Conservation (phyloP, 2,888 invertebrate species). For the Apotomis betuletana region DNA sequence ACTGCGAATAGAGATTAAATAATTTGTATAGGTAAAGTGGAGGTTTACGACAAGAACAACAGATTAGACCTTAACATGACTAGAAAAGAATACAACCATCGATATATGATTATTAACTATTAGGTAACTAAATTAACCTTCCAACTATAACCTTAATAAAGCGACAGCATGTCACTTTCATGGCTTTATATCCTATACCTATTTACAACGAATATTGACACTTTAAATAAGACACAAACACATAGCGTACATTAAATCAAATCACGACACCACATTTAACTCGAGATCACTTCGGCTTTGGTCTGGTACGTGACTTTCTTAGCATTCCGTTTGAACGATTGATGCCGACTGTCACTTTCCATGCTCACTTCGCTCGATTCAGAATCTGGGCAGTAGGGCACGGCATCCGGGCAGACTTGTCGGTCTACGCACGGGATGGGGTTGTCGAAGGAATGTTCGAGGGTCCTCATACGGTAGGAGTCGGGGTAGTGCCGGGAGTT, state of each 20-base stretch:
- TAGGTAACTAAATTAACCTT: slow-evolving; percentile 23
- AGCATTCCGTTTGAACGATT: slow-evolving; percentile 63
- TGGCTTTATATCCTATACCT: not conserved
- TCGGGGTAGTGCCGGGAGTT: slow-evolving; percentile 54
- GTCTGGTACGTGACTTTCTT: slow-evolving; percentile 76
- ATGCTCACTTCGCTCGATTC: slow-evolving; percentile 76
- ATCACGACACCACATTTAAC: slow-evolving; percentile 47
- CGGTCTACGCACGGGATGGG: slow-evolving; percentile 67
- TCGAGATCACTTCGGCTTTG: slow-evolving; percentile 69
- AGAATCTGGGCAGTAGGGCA: slow-evolving; percentile 66
- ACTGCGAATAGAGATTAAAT: not conserved
- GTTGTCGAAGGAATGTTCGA: slow-evolving; percentile 67
- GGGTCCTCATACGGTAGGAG: slow-evolving; percentile 64
- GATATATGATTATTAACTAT: slow-evolving; percentile 21
- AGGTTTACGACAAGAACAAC: slow-evolving; percentile 40
- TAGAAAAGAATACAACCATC: slow-evolving; percentile 40
- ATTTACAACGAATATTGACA: slow-evolving; percentile 1
- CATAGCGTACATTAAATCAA: slow-evolving; percentile 10
- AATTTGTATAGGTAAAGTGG: slow-evolving; percentile 15
- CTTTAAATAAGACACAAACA: slow-evolving; percentile 17
- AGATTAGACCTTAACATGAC: slow-evolving; percentile 32
- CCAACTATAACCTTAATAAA: slow-evolving; percentile 14
- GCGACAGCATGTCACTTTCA: not conserved
- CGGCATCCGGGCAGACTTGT: slow-evolving; percentile 56
- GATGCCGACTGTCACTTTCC: slow-evolving; percentile 74